These are phyloP conservation scores for Harpalus rufipes DNA, from an alignment of 2,888 invertebrate species.

Conservation along the genomic window DNA sequence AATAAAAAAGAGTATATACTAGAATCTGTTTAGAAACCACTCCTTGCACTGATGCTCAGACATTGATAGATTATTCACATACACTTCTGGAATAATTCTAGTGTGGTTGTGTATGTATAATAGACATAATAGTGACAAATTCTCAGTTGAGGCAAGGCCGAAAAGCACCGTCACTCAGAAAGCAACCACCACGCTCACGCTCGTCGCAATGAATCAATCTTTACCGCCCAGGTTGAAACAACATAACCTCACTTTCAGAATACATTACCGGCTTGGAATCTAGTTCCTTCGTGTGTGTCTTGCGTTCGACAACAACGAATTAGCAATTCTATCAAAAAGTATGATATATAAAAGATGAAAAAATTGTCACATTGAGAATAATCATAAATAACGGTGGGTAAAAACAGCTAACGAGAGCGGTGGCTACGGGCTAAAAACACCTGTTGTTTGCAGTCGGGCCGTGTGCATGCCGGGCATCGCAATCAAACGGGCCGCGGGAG, in stretches of 20 bases:
- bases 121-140: constrained; percentile 6
- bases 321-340: constrained; percentile 67
- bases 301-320: constrained; percentile 61
- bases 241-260: constrained; percentile 38
- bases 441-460: constrained; percentile 72
- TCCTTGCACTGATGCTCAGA: too few relatives aligned
- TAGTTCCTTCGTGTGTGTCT: constrained; percentile 60
- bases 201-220: constrained; percentile 60
- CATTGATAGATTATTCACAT: too few relatives aligned
- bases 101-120: not conserved
- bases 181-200: constrained; percentile 20
- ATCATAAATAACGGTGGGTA: constrained; percentile 72
- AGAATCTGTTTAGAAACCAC: too few relatives aligned
- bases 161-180: not conserved
- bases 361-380: constrained; percentile 72
- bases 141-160: not conserved
- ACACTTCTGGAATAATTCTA: not conserved
- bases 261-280: constrained; percentile 52
- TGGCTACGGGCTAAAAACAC: constrained; percentile 72
- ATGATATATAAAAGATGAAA: constrained; percentile 68
- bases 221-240: constrained; percentile 53
- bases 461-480: constrained; percentile 72
- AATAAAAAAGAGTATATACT: too few relatives aligned
- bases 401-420: constrained; percentile 72
- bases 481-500: constrained; percentile 69